These are phyloP conservation scores for Aleiodes testaceus DNA, from an alignment of 2,888 invertebrate genomes.

Conservation along the genomic window DNA sequence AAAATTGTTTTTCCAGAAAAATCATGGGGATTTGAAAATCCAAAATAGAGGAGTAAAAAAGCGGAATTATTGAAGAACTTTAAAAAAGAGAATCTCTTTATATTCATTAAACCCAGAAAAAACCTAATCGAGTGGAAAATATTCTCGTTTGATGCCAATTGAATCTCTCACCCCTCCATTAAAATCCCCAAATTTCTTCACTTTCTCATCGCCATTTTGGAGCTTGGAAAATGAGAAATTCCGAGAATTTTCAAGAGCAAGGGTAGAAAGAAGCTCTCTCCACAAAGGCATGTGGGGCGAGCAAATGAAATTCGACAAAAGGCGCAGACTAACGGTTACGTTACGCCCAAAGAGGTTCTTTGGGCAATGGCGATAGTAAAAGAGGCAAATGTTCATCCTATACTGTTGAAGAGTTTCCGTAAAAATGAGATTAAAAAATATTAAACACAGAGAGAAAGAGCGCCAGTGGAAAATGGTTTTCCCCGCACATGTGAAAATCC, in stretches of 20 bases:
- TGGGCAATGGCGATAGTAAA: background rate
- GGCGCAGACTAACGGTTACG: constrained; percentile 27
- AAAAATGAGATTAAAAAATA: background rate
- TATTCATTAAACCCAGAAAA: background rate
- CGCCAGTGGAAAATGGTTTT: constrained; percentile 16
- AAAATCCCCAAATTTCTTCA: background rate
- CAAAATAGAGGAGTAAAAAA: background rate
- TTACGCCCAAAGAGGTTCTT: background rate
- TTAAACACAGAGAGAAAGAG: background rate
- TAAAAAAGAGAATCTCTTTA: constrained; percentile 2
- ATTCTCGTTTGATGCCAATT: constrained; percentile 29
- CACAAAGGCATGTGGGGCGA: constrained; percentile 21
- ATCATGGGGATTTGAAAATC: constrained; percentile 8
- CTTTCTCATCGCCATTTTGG: too few species aligned
- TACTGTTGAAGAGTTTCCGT: background rate
- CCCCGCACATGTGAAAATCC: background rate
- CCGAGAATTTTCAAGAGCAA: constrained; percentile 1
- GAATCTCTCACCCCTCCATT: constrained; percentile 15
- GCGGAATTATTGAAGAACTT: background rate
- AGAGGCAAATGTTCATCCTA: background rate
- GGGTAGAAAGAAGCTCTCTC: constrained; percentile 12
- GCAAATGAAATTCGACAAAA: constrained; percentile 50
- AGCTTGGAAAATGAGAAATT: background rate
- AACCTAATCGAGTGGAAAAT: constrained; percentile 16
- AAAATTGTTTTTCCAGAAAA: background rate